Conservation (phyloP, 1,140 invertebrate species). For the Sitobion miscanthi region DNA sequence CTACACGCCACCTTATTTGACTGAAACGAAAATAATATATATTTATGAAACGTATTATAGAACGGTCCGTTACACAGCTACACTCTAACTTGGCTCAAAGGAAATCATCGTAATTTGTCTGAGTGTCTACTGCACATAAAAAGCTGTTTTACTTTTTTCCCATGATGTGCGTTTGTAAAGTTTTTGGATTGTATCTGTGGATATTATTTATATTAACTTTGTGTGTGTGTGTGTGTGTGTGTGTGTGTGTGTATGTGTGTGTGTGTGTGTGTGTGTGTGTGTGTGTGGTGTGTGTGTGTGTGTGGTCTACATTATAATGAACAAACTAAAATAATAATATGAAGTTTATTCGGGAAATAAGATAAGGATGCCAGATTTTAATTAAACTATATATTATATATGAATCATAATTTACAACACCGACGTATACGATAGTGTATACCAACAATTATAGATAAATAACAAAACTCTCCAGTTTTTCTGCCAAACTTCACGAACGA, state of each 20-base stretch:
- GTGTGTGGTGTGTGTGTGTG: neutral
- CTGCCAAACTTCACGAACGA: neutral
- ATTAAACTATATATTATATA: neutral
- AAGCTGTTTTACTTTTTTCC: neutral
- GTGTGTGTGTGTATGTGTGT: neutral
- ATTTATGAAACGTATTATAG: neutral
- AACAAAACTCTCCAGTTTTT: conserved; percentile 8
- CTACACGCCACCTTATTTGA: neutral
- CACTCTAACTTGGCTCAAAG: neutral
- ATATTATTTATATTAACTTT: neutral
- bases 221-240: neutral
- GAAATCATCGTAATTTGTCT: neutral
- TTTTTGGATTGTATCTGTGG: neutral
- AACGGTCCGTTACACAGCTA: neutral
- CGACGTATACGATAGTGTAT: neutral
- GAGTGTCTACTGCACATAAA: neutral
- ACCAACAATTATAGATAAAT: neutral
- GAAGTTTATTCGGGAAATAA: neutral
- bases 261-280: neutral
- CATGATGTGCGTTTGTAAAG: neutral
- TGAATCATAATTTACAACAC: neutral
- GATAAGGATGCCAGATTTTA: neutral
- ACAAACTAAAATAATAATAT: conserved; percentile 12
- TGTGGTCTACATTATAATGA: neutral
- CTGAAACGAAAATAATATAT: neutral